phyloP scores from a whole-genome alignment of 1,140 invertebrate species.

The Zaprionus africanus region DNA sequence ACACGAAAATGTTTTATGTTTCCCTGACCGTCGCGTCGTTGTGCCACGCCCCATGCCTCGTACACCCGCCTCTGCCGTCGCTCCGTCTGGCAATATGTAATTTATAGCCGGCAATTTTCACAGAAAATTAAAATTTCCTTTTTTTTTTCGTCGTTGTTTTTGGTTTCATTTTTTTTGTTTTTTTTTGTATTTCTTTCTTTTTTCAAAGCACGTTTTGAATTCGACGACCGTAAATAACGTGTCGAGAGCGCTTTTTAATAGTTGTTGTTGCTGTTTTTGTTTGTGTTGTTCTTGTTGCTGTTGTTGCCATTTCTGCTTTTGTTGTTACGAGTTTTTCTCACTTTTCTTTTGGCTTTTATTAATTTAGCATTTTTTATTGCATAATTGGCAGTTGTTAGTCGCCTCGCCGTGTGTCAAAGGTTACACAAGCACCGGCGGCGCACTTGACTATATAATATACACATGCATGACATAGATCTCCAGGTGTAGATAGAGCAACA shows the following conservation, averaged over 20 bases:
- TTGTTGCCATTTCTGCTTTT: slow-evolving; percentile 7
- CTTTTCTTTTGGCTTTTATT: slow-evolving; percentile 54
- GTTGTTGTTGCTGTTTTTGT: slow-evolving; percentile 32
- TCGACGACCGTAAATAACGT: slow-evolving; percentile 50
- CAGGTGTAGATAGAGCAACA: not conserved
- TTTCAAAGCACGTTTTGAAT: slow-evolving; percentile 47
- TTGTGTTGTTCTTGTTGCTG: not conserved
- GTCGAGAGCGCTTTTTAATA: slow-evolving; percentile 43
- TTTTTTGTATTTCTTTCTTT: not conserved
- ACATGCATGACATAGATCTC: not conserved
- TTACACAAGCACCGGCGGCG: slow-evolving; percentile 30
- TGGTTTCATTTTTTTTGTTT: slow-evolving; percentile 1
- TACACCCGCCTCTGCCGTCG: not conserved
- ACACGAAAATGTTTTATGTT: slow-evolving; percentile 62
- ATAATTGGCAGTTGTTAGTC: slow-evolving; percentile 72
- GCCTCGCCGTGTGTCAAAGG: slow-evolving; percentile 54
- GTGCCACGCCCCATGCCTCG: not conserved
- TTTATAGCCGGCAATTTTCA: slow-evolving; percentile 63
- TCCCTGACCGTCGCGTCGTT: slow-evolving; percentile 24
- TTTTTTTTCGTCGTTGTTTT: slow-evolving; percentile 4
- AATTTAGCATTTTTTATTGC: slow-evolving; percentile 71
- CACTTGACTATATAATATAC: slow-evolving; percentile 40
- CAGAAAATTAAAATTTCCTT: slow-evolving; percentile 60
- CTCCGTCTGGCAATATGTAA: slow-evolving; percentile 54
- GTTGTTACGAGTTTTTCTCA: slow-evolving; percentile 24